phyloP scores from a whole-genome alignment of 1,140 invertebrate species.

The Stratiolaelaps scimitus region DNA sequence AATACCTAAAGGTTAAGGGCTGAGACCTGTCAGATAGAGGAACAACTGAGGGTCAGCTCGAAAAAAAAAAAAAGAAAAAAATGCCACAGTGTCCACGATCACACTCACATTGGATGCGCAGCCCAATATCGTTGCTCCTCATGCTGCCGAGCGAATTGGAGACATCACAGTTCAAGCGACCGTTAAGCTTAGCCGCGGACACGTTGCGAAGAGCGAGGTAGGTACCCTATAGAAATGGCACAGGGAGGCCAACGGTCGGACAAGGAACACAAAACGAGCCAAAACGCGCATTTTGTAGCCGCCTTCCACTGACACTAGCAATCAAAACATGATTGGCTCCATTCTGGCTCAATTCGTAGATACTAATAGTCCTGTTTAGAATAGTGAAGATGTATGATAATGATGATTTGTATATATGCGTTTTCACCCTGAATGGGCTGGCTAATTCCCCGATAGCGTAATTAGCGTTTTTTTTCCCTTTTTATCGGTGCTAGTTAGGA shows the following conservation, averaged over 20 bases:
- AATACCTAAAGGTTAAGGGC: too few species aligned
- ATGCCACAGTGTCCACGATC: too few species aligned
- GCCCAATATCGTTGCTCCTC: slow-evolving; percentile 8
- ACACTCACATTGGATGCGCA: slow-evolving; percentile 12
- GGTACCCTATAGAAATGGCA: neutral
- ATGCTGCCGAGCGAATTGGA: slow-evolving; percentile 1
- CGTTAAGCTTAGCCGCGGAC: slow-evolving; percentile 17
- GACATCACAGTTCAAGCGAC: slow-evolving; percentile 27
- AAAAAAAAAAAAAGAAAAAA: too few species aligned
- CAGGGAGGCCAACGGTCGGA: neutral
- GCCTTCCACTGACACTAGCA: neutral
- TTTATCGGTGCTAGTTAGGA: too few species aligned
- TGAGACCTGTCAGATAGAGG: too few species aligned
- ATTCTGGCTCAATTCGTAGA: too few species aligned
- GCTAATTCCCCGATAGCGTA: too few species aligned
- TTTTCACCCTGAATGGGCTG: too few species aligned
- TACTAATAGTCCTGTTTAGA: too few species aligned
- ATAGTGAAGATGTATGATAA: neutral
- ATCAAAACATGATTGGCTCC: neutral
- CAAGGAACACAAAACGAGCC: neutral
- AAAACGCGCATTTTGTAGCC: neutral
- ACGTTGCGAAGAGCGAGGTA: slow-evolving; percentile 19
- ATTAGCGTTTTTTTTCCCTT: too few species aligned
- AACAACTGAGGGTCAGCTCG: too few species aligned
- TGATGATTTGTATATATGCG: neutral